Conservation (phyloP, 1,140 invertebrate genomes). For the Drosophila kohkoa region DNA sequence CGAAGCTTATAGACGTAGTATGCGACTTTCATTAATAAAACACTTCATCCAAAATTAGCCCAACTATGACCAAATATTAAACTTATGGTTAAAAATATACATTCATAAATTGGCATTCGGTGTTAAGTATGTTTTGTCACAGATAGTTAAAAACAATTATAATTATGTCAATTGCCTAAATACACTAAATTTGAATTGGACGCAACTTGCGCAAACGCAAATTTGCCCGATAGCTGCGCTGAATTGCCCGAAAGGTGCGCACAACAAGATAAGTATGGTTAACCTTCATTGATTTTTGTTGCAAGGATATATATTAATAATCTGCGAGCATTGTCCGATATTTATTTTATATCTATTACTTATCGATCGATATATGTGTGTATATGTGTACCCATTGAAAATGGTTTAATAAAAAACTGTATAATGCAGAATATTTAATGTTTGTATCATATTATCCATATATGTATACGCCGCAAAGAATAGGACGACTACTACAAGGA, state of each 20-base stretch:
- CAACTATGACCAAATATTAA: neutral
- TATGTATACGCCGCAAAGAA: neutral
- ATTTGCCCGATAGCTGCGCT: neutral
- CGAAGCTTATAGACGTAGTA: neutral
- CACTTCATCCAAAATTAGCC: slow-evolving; percentile 9
- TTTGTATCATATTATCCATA: neutral
- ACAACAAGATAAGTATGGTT: neutral
- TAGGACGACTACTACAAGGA: neutral
- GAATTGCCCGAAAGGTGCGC: slow-evolving; percentile 1
- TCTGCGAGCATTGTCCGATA: neutral
- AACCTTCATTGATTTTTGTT: neutral
- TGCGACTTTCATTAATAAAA: slow-evolving; percentile 8
- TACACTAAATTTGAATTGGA: neutral
- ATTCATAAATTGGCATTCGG: neutral
- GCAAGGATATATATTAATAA: neutral
- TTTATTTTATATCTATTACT: neutral
- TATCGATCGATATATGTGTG: slow-evolving; percentile 7
- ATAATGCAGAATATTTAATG: neutral
- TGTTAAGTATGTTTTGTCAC: neutral
- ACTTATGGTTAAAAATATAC: neutral
- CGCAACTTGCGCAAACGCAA: neutral
- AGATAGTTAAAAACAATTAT: neutral
- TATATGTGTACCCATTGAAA: slow-evolving; percentile 25
- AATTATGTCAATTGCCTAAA: neutral
- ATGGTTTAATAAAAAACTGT: slow-evolving; percentile 9